Evolutionary conservation across 2,113 vertebrate genomes (phyloP).

Genomic region (Bos javanicus): DNA sequence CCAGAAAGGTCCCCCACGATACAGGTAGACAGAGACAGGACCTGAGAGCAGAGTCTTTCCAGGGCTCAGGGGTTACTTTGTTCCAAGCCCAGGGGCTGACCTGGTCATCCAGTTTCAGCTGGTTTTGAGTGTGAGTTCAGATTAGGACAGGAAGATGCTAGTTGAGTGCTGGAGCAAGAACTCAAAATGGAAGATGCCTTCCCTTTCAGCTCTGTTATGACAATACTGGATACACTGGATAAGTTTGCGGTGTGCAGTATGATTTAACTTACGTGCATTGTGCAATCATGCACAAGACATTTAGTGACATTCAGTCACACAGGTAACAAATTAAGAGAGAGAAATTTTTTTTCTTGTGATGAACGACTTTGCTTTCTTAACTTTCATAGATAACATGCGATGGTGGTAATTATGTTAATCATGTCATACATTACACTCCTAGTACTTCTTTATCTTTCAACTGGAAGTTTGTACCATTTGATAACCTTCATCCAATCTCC

Average conservation of each 20-base stretch:
- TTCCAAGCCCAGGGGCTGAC: not conserved
- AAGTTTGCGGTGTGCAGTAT: not conserved
- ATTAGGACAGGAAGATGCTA: not conserved
- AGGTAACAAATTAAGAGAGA: no score
- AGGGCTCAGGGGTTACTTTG: not conserved
- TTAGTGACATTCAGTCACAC: no score
- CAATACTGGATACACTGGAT: not conserved
- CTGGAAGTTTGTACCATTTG: not conserved
- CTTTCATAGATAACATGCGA: not conserved
- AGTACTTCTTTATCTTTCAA: not conserved
- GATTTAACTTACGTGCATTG: not conserved
- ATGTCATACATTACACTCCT: not conserved
- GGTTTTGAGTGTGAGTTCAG: not conserved
- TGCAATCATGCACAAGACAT: not conserved
- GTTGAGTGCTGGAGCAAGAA: not conserved
- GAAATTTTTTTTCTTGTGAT: not conserved
- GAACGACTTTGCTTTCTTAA: not conserved
- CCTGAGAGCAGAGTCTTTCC: not conserved
- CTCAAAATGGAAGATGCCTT: not conserved
- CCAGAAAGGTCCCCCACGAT: not conserved
- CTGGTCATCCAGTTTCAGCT: not conserved
- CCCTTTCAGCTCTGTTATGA: not conserved
- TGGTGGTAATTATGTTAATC: not conserved
- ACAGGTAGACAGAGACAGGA: not conserved
- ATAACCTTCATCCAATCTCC: not conserved